Base-by-base conservation (phyloP, 2,888 invertebrate genomes). In the Pollenia griseotomentosa region DNA sequence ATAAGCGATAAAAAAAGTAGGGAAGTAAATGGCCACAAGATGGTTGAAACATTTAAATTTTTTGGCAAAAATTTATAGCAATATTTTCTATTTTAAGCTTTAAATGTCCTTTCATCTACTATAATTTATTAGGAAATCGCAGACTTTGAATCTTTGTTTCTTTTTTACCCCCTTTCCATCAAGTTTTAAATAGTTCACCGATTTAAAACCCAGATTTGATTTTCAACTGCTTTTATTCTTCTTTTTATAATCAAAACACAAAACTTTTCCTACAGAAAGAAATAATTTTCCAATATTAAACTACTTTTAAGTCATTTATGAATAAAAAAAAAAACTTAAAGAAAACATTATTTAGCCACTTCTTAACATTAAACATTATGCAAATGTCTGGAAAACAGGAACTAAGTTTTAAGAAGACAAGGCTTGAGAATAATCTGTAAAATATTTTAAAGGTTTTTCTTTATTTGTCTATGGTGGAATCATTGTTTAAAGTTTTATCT, bases 201-300 rank as follows among this genome's bases (percentile, higher is more conserved):
- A 19, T 19, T 19, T 1, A 19, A 19, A 19, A 19, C 2, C 1
- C 1, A 19, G 19, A 19, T 19, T 19, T 19, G 19, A 19, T 19
- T 19, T 19, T 19, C 19, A 1, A 19, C 19, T 19, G 1, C 19
- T 19, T 19, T 19, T 2, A 19, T 19, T 19, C 19, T 19, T 19
- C 19, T 19, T 19, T 19, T 19, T 19, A 19, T 19, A 19, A 19
- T 19, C 19, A 51, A 48, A 51, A 51, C 19, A 33, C 7, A 53
- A 19, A 70, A 70, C 40, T 40, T 53, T 73, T 44, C 44, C 23
- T 57, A 73, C 57, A 73, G 19, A 19, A 16, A 46, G 46, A 6
- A 42, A 40, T 70, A 16, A 42, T 6, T 71, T 55, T 42, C 9
- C 59, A 48, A 23, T 57, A 33, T 63, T 16, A 74, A 51, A 33